A percentile compares a stretch with the other conserved stretches of the same genome.
Conservation (phyloP, 2,888 invertebrate genomes). For the Eupithecia centaureata region DNA sequence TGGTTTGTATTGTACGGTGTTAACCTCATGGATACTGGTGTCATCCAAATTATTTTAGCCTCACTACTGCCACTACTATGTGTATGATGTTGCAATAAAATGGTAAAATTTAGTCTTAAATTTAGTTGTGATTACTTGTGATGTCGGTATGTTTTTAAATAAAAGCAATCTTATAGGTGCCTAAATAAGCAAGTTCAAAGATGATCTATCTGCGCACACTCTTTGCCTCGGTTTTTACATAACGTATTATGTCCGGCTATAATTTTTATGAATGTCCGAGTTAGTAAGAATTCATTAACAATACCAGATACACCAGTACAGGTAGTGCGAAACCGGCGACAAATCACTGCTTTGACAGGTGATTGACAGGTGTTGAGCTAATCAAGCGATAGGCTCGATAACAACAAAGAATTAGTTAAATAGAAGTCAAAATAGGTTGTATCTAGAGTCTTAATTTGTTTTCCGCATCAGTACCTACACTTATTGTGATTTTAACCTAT, state of each 20-base stretch:
- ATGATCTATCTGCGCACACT: neutral
- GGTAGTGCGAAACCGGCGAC: neutral
- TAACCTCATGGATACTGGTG: too few species aligned
- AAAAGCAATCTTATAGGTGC: neutral
- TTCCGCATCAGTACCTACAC: too few species aligned
- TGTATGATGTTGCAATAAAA: too few species aligned
- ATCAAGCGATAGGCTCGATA: neutral
- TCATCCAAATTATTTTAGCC: too few species aligned
- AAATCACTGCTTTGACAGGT: slow-evolving; percentile 4
- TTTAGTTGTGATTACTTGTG: too few species aligned
- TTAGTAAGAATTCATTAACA: neutral
- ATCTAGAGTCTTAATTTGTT: too few species aligned
- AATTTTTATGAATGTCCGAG: neutral
- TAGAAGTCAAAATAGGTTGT: too few species aligned
- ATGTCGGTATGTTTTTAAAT: too few species aligned
- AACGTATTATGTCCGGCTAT: slow-evolving; percentile 1
- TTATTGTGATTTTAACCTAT: too few species aligned
- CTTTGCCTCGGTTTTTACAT: neutral
- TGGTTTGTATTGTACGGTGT: too few species aligned
- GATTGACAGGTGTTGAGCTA: slow-evolving; percentile 32
- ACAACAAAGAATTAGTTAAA: neutral
- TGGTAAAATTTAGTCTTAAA: too few species aligned
- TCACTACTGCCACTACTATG: too few species aligned
- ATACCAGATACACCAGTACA: neutral
- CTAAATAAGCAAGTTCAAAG: neutral